Evolutionary conservation across 2,113 vertebrate genomes (phyloP), one percentile per base, ranked within the genome.

Genomic region (Nesogale talazaci): DNA sequence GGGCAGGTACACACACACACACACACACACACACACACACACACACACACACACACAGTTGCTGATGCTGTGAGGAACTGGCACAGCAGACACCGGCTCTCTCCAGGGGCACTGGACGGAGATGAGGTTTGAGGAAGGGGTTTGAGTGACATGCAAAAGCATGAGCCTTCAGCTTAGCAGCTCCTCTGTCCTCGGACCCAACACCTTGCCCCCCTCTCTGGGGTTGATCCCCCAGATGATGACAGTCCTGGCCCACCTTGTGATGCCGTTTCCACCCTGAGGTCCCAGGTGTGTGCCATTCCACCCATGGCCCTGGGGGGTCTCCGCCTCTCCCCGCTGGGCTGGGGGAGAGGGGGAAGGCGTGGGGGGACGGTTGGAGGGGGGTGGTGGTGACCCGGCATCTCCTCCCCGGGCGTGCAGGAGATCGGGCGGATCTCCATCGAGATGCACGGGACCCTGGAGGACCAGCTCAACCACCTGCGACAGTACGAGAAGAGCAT

Each of bases 401-500:
- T n/a, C 31, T 82, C 31, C 36, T 82, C 83, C 70, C 92, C 34
- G n/a, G 74, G 82, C 59, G 74, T 95, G 87, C 97, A 99, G 99
- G 99, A 99, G 97, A 99, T 99, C 0, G 99, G 99, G 65, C 98
- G 99, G 94, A 99, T 99, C 97, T 99, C 99, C 38, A 99, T 99
- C 19, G 99, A 99, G 98, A 99, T 99, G 99, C 99, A 99, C 0
- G 99, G 99, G 84, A 99, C 99, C 31, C 97, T 99, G 98, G 99
- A 99, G 97, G 99, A 99, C 97, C 99, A 99, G 97, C 98, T 99
- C 95, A 99, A 97, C 7, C 98, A 99, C 97, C 97, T 99, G 93
- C 98, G 99, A 67, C 99, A 99, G 96, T 99, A 99, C 0, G 99
- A 99, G 98, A 99, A 99, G 90, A 99, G 98, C 98, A 99, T 99